phyloP scores from a whole-genome alignment of 2,888 invertebrate species.

The Anorthoa munda region DNA sequence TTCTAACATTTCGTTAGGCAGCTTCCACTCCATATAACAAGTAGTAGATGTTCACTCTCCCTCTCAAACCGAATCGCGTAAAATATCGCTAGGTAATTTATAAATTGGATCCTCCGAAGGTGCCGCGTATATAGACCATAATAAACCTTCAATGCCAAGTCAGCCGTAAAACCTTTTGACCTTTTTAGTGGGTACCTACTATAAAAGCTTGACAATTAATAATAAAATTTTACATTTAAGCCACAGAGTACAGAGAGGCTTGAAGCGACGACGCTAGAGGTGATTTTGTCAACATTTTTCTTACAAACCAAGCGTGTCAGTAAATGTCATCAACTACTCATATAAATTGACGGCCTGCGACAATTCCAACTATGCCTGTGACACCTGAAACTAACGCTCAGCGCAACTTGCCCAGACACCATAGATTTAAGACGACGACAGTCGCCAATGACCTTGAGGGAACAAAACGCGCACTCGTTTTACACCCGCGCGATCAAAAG shows the following conservation, averaged over 20 bases:
- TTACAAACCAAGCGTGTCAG: not conserved
- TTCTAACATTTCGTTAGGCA: conserved; percentile 16
- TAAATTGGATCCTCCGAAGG: conserved; percentile 39
- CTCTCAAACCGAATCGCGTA: conserved; percentile 11
- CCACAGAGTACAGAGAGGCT: not conserved
- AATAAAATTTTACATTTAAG: conserved; percentile 34
- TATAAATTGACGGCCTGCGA: too few species aligned
- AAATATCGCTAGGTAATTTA: conserved; percentile 43
- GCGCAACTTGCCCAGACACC: not conserved
- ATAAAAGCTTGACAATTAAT: conserved; percentile 33
- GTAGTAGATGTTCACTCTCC: not conserved
- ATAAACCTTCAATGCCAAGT: conserved; percentile 47
- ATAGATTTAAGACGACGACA: too few species aligned
- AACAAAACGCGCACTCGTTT: too few species aligned
- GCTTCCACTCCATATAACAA: conserved; percentile 15
- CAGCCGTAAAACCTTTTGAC: conserved; percentile 33
- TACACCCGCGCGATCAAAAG: too few species aligned
- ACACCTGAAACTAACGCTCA: not conserved
- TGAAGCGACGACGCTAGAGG: not conserved
- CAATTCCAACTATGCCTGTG: not conserved
- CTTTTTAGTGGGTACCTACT: conserved; percentile 26
- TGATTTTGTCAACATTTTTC: too few species aligned
- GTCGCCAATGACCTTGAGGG: too few species aligned
- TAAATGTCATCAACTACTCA: not conserved
- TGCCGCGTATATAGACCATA: conserved; percentile 12